These are phyloP conservation scores for Pseudocheirus occidentalis DNA, from an alignment of 2,797 vertebrate species.

Conservation along the genomic window DNA sequence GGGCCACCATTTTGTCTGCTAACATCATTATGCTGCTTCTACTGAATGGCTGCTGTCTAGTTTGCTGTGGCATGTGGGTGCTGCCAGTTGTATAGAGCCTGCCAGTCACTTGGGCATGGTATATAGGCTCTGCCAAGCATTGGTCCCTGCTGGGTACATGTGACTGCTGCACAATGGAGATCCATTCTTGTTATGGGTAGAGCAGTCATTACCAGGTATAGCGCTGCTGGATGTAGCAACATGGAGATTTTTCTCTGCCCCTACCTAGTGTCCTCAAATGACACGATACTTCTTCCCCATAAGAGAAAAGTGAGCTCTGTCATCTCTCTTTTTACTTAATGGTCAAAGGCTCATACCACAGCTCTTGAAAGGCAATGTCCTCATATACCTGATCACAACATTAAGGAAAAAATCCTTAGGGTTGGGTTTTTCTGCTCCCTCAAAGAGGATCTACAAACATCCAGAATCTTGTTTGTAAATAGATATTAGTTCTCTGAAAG, in stretches of 20 bases:
- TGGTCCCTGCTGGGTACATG: neutral
- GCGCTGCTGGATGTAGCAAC: neutral
- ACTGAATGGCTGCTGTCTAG: neutral
- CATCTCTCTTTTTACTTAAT: neutral
- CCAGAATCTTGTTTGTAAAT: neutral
- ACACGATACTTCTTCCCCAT: neutral
- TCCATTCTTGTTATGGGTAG: neutral
- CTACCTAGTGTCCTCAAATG: neutral
- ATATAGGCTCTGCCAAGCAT: neutral
- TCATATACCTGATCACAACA: neutral
- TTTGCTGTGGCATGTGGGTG: neutral
- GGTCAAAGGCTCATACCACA: neutral
- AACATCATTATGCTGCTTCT: neutral
- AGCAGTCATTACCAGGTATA: neutral
- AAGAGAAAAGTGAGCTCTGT: neutral
- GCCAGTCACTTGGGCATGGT: neutral
- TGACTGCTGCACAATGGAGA: neutral
- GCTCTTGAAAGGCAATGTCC: neutral
- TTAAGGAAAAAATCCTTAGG: neutral
- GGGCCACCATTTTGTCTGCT: neutral
- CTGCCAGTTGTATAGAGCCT: neutral
- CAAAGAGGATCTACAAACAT: neutral
- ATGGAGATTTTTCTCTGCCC: neutral
- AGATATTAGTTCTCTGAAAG: neutral
- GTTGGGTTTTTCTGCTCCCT: neutral